phyloP scores from a whole-genome alignment of 1,140 invertebrate species.

The Bilobella aurantiaca region DNA sequence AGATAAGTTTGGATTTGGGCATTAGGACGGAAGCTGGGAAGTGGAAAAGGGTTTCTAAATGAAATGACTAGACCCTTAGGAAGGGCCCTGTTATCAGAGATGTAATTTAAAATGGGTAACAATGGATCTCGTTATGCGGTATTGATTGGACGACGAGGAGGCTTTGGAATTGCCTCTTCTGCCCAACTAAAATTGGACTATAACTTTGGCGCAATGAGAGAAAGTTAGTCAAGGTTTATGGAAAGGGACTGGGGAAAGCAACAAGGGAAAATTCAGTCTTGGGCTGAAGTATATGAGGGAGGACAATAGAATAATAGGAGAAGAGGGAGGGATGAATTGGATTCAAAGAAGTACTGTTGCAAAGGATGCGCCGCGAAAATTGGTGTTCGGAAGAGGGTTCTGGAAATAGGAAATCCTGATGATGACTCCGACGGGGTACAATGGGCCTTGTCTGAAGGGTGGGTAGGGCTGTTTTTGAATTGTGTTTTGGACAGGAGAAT shows the following conservation, averaged over 20 bases:
- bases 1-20: not conserved
- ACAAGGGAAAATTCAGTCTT: not conserved
- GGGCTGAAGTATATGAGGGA: not conserved
- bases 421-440: no score
- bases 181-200: no score
- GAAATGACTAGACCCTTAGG: conserved; percentile 25
- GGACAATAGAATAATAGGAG: conserved; percentile 4
- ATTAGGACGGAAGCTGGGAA: not conserved
- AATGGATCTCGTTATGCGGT: conserved; percentile 34
- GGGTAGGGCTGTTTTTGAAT: not conserved
- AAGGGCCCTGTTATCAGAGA: conserved; percentile 27
- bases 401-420: no score
- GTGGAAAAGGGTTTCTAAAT: conserved; percentile 15
- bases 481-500: conserved; percentile 15
- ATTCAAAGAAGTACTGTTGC: not conserved
- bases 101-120: conserved; percentile 26
- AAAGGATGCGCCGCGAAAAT: conserved; percentile 9
- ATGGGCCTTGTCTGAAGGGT: no score
- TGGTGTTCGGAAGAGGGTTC: no score
- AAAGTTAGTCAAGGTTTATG: no score
- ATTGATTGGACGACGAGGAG: conserved; percentile 26
- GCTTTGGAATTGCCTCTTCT: no score
- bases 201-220: no score
- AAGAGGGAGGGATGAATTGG: not conserved
- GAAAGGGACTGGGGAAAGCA: conserved; percentile 12